Evolutionary conservation across 1,140 invertebrate species (phyloP).

Genomic region (Lasioglossum baleicum): DNA sequence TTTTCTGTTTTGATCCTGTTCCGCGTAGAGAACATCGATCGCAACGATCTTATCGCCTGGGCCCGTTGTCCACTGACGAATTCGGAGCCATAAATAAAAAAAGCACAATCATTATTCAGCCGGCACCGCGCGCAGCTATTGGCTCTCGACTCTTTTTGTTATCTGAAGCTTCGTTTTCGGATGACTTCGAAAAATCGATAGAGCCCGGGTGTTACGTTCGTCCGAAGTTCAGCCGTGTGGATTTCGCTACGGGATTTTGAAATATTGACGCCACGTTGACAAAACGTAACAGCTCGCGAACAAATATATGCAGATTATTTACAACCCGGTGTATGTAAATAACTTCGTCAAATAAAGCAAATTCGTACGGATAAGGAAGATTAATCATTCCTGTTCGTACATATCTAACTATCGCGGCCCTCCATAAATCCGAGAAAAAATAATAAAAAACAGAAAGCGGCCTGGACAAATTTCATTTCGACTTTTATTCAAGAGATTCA

Average conservation of each 20-base stretch:
- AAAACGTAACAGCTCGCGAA: neutral
- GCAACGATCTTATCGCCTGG: neutral
- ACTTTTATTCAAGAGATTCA: no score
- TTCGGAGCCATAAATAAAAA: neutral
- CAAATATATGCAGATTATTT: neutral
- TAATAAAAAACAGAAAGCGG: no score
- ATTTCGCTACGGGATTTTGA: neutral
- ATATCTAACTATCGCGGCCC: no score
- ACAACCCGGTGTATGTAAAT: neutral
- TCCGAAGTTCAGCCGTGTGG: neutral
- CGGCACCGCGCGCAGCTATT: no score
- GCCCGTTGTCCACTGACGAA: neutral
- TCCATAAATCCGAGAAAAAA: no score
- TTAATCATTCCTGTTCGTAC: no score
- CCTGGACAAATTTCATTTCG: no score
- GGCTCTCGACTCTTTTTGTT: neutral
- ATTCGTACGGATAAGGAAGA: no score
- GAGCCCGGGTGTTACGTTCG: neutral
- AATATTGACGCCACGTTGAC: neutral
- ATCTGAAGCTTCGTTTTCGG: neutral
- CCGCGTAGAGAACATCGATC: neutral
- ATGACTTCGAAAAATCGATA: conserved; percentile 1
- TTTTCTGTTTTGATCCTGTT: neutral
- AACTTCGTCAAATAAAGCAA: neutral
- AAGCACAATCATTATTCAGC: neutral